Base-by-base conservation (phyloP, 2,888 invertebrate species). In the Lycocerus yunnanus region DNA sequence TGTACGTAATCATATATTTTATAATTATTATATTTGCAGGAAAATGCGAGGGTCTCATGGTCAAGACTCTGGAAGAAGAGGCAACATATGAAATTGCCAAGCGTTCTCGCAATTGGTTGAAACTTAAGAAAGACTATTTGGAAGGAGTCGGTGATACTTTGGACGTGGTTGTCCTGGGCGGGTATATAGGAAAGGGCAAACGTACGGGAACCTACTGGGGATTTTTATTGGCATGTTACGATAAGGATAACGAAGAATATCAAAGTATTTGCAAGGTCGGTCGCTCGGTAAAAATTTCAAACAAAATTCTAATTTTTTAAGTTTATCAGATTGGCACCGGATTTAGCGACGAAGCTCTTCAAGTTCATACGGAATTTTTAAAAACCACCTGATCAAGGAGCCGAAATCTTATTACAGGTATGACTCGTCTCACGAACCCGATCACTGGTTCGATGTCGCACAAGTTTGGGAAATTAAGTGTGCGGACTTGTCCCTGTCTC, bases 1-100 rank as follows among this genome's bases (percentile, higher is more conserved):
- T 18, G 2, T 18, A 18, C 4, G 2, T 4, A 18, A 3, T 4
- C 4, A 18, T 4, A 18, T 18, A 3, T 18, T 18, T 18, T 18
- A 4, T 18, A 18, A 3, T 18, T 18, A 3, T 18, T 11, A 18
- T 61, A 21, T 74, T 84, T 83, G 77, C 84, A 89, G 97, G 95
- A 70, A 97, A 97, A 84, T 99, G 99, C 88, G 99, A 99, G 89
- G 99, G 99, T 1, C 89, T 99, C 72, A 99, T 99, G 99, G 96
- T 99, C 8, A 99, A 99, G 89, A 96, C 98, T 0, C 88, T 99
- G 68, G 91, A 93, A 80, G 92, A 92, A 24, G 93, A 95, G 82
- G 97, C 99, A 0, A 94, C 95, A 0, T 99, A 99, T 87, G 99
- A 99, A 89, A 99, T 99, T 81, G 98, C 99, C 0, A 95, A 97